Conservation (phyloP, 2,113 vertebrate genomes). For the Tapirus terrestris region DNA sequence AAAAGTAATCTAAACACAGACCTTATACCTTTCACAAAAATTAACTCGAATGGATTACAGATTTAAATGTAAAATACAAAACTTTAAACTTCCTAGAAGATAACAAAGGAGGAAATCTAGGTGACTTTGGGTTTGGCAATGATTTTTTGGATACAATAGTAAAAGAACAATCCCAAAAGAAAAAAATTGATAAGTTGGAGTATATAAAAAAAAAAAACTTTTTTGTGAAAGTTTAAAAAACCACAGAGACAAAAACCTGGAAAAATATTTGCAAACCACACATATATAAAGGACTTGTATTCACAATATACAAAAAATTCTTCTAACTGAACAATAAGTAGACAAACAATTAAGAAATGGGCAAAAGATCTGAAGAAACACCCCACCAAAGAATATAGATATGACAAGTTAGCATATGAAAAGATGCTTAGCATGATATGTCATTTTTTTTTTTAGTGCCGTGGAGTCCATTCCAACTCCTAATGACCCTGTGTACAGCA, state of each 20-base stretch:
- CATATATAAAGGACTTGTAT: background rate
- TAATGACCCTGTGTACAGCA: no score
- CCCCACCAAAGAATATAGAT: background rate
- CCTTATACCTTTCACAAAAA: background rate
- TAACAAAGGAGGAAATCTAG: background rate
- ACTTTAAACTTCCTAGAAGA: background rate
- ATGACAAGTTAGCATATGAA: background rate
- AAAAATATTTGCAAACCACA: background rate
- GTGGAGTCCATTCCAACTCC: no score
- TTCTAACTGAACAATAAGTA: background rate
- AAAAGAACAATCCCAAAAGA: background rate
- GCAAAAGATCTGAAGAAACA: background rate
- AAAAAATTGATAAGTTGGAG: background rate
- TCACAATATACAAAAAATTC: background rate
- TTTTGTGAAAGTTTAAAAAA: background rate
- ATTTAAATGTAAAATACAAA: background rate
- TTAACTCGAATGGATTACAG: background rate
- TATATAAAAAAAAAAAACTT: background rate
- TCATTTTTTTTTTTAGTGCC: background rate
- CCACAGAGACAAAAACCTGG: no score
- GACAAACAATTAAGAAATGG: background rate
- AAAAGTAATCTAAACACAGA: background rate
- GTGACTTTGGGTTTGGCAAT: background rate
- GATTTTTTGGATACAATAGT: background rate
- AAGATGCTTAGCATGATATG: background rate